Evolutionary conservation across 1,140 invertebrate genomes (phyloP).

Genomic region (Ruditapes philippinarum): DNA sequence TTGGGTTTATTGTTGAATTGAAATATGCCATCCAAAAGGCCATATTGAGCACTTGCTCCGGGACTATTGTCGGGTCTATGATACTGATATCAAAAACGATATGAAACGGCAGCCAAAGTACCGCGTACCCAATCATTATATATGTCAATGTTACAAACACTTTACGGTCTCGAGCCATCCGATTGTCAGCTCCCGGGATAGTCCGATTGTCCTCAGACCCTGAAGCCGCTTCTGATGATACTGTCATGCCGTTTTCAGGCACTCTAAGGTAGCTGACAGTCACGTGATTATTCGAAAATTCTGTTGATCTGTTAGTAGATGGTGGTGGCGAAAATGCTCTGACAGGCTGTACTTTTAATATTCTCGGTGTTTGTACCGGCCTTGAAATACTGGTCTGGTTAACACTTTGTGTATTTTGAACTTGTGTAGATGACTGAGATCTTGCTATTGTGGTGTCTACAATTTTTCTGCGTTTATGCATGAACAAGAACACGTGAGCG

Average conservation of each 20-base stretch:
- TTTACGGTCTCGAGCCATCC: constrained; percentile 2
- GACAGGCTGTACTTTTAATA: neutral
- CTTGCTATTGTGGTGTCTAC: neutral
- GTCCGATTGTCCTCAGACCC: too few relatives aligned
- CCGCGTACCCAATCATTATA: constrained; percentile 79
- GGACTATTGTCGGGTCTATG: constrained; percentile 71
- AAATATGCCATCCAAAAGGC: constrained; percentile 84
- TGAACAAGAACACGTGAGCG: constrained; percentile 79
- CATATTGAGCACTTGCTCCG: constrained; percentile 70
- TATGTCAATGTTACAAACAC: constrained; percentile 81
- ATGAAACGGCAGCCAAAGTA: constrained; percentile 83
- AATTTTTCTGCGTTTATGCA: constrained; percentile 73
- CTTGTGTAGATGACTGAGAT: neutral
- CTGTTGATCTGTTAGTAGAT: neutral
- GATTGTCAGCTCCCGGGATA: neutral
- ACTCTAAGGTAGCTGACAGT: neutral
- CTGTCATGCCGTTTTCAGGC: neutral
- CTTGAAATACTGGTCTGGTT: neutral
- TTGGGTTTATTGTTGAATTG: constrained; percentile 84
- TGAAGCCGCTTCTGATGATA: neutral
- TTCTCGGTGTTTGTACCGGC: too few relatives aligned
- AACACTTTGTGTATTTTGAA: neutral
- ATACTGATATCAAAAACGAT: constrained; percentile 81
- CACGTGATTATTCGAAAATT: neutral
- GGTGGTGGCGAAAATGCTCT: neutral